Conservation (phyloP, 2,797 vertebrate species). For the Parotocinclus haroldoi region DNA sequence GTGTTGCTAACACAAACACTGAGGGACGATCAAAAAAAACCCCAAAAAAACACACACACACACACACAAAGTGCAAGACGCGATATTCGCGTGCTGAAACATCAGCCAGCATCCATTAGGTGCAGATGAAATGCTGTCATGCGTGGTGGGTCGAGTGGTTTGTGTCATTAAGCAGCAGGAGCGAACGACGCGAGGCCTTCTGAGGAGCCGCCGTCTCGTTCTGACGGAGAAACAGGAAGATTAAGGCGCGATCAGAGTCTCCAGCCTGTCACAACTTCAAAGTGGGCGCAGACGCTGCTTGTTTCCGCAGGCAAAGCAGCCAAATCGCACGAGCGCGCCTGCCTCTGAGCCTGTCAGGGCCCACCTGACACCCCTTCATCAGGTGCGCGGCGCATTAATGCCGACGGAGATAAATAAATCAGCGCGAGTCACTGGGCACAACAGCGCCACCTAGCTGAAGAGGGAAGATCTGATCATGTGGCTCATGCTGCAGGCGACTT, state of each 20-base stretch:
- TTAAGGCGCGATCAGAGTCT: constrained; percentile 78
- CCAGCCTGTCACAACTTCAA: constrained; percentile 79
- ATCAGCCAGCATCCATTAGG: constrained; percentile 69
- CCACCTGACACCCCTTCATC: constrained; percentile 77
- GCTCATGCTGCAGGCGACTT: too few relatives aligned
- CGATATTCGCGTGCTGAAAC: constrained; percentile 62
- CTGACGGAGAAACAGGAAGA: constrained; percentile 70
- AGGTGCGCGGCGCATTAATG: constrained; percentile 71
- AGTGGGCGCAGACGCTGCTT: constrained; percentile 72
- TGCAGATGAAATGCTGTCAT: constrained; percentile 76
- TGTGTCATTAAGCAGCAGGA: constrained; percentile 77
- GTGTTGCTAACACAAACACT: constrained; percentile 68
- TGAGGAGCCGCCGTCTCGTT: constrained; percentile 59
- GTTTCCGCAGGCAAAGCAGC: constrained; percentile 71
- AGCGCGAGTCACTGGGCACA: too few relatives aligned
- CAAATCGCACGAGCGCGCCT: constrained; percentile 72
- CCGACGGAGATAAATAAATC: constrained; percentile 75
- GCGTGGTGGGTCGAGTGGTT: constrained; percentile 72
- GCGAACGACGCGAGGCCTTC: constrained; percentile 65
- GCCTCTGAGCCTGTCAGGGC: constrained; percentile 75
- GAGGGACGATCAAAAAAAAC: constrained; percentile 75
- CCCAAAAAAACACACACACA: constrained; percentile 41
- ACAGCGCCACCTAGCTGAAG: too few relatives aligned
- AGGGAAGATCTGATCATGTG: too few relatives aligned
- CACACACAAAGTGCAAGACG: not conserved